These are phyloP conservation scores for Hirudo medicinalis DNA, from an alignment of 1,140 invertebrate genomes.

Conservation along the genomic window DNA sequence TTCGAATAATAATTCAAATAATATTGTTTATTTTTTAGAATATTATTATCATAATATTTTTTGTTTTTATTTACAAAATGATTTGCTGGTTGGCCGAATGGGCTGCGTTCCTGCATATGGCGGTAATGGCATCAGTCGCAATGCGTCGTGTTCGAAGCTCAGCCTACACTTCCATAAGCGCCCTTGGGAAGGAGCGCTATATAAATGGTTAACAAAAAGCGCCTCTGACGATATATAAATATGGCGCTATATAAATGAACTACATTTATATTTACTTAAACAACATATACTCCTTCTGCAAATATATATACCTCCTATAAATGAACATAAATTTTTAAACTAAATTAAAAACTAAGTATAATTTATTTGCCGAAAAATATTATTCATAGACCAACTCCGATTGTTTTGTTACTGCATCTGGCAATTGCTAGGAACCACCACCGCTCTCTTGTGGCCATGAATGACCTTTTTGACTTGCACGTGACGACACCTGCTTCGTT, in stretches of 20 bases:
- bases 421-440: constrained; percentile 17
- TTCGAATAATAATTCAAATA: neutral
- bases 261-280: too few relatives aligned
- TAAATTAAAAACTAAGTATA: neutral
- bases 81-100: too few relatives aligned
- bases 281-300: neutral
- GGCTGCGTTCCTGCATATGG: too few relatives aligned
- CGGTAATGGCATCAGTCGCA: too few relatives aligned
- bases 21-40: neutral
- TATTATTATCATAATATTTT: neutral
- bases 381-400: neutral
- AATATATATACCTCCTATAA: neutral
- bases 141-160: too few relatives aligned
- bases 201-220: too few relatives aligned
- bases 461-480: neutral
- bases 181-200: too few relatives aligned
- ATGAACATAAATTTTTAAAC: neutral
- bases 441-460: constrained; percentile 6
- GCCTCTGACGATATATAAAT: too few relatives aligned
- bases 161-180: too few relatives aligned
- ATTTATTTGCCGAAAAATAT: neutral
- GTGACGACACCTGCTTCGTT: neutral
- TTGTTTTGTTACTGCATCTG: constrained; percentile 2
- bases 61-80: neutral
- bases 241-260: too few relatives aligned